Base-by-base conservation (phyloP, 2,113 vertebrate genomes). In the Oxyruncus cristatus region DNA sequence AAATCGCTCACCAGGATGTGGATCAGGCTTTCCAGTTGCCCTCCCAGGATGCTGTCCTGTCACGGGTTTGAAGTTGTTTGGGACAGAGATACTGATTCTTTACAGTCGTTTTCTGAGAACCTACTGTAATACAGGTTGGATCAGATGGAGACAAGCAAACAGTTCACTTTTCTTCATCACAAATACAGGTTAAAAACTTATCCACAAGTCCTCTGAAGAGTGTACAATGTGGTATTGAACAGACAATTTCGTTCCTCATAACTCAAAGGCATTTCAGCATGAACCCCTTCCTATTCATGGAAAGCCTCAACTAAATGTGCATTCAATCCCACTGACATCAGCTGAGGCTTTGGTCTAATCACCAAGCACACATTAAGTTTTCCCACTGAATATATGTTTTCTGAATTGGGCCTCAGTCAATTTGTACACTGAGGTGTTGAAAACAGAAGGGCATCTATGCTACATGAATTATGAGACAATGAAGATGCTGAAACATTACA, bases 1-100 rank as follows among this genome's bases (percentile, higher is more conserved):
- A 81, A 59, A 56, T 20, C 0, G 1, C 17, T 85, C 30, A 41
- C 8, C 5, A 23, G 27, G 33, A 46, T 12, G 10, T 1, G 3
- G 15, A 50, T n/a, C 21, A 72, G 56, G 61, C 30, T 66, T 81
- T 46, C 28, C 3, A 0, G 32, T 37, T 84, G 46, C 56, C 19
- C 52, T 71, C 55, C 42, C 37, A 74, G 28, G 46, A 71, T 81
- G 73, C 6, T 35, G 21, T 14, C 23, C 15, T 59, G 22, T 47
- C 50, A 67, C 0, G 0, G 12, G n/a, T 58, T 72, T 70, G 76
- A 52, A 32, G 37, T 11, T 66, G 10, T 8, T 71, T 33, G 42
- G 35, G 65, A 89, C 56, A 72, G 62, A 89, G 15, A 71, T 9
- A 28, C 8, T 16, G 32, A 55, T 14, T 53, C 32, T 55, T 37